Evolutionary conservation across 1,140 invertebrate genomes (phyloP).

Genomic region (Hormaphis cornu): DNA sequence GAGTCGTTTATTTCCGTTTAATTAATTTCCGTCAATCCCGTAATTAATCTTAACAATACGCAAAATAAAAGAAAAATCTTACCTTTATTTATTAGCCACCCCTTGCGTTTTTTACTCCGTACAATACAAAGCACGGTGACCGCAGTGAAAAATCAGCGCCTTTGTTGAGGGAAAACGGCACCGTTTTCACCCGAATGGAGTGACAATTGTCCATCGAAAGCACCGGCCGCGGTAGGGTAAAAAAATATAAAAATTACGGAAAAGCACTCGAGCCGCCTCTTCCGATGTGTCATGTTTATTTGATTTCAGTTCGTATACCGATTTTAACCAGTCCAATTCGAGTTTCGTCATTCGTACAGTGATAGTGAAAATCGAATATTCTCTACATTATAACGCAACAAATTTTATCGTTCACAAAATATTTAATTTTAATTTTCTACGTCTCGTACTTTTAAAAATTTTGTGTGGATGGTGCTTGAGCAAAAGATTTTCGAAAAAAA

Average conservation of each 20-base stretch:
- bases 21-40: not conserved
- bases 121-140: not conserved
- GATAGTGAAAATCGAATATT: no score
- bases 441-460: no score
- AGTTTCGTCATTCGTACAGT: no score
- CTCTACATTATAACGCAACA: no score
- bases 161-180: not conserved
- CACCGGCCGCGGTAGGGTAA: not conserved
- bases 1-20: not conserved
- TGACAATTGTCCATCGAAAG: slow-evolving; percentile 11
- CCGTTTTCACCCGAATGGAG: slow-evolving; percentile 12
- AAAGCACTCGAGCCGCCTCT: not conserved
- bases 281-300: not conserved
- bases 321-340: no score
- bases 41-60: not conserved
- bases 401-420: no score
- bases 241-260: not conserved
- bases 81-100: not conserved
- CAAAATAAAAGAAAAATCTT: not conserved
- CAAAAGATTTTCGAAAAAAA: no score
- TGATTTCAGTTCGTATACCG: not conserved
- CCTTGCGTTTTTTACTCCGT: not conserved
- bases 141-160: not conserved
- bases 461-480: no score
- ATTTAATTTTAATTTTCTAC: no score